These are phyloP conservation scores for Artibeus lituratus DNA, from an alignment of 2,797 vertebrate species.

Conservation along the genomic window DNA sequence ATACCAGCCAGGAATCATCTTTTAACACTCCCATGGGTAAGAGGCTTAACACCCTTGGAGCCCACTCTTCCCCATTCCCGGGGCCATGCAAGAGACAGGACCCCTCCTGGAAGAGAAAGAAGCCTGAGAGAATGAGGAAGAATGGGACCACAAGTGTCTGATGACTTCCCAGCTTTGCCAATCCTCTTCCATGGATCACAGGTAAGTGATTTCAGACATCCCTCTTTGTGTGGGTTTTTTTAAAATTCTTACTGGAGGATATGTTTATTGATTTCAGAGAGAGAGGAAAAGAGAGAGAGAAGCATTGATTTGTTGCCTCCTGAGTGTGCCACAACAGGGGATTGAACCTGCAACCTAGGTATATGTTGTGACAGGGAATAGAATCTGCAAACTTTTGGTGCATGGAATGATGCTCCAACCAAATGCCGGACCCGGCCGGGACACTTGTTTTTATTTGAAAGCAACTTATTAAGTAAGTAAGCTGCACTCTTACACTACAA, in stretches of 20 bases:
- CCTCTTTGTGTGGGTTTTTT: not conserved
- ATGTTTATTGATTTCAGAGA: not conserved
- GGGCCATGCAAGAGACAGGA: not conserved
- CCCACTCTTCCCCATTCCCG: not conserved
- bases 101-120: not conserved
- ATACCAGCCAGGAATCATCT: too few species aligned
- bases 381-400: not conserved
- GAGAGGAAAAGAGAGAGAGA: not conserved
- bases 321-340: too few species aligned
- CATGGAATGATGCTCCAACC: not conserved
- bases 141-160: not conserved
- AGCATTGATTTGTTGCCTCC: not conserved
- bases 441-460: conserved; percentile 44
- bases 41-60: not conserved
- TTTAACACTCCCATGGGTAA: not conserved
- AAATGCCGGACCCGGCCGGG: not conserved
- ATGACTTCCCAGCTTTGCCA: not conserved
- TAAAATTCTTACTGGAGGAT: not conserved
- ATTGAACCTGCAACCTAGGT: not conserved
- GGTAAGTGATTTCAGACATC: conserved; percentile 28
- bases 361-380: not conserved
- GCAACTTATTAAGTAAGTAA: conserved; percentile 60
- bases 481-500: not conserved
- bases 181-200: not conserved
- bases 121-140: not conserved